phyloP scores from a whole-genome alignment of 2,113 vertebrate species.

The Varanus salvator region DNA sequence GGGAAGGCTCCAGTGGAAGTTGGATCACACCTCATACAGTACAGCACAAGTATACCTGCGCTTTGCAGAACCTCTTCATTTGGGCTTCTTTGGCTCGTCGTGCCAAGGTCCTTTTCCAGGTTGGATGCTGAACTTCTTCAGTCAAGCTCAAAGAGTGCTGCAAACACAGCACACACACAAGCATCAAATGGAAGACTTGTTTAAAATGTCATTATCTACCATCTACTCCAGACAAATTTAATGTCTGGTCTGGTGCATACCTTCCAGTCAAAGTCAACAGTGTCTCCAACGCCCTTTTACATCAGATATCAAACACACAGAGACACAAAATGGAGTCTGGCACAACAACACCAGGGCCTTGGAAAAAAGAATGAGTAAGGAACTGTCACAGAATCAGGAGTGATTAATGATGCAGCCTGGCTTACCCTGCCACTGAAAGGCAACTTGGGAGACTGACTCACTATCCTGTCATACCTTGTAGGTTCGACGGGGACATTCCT shows the following conservation, averaged over 20 bases:
- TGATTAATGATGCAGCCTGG: neutral
- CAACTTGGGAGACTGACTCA: neutral
- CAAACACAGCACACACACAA: fast-evolving
- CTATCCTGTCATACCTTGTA: neutral
- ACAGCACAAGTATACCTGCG: slow-evolving; percentile 80
- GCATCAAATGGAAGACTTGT: neutral
- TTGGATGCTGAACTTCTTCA: slow-evolving; percentile 77
- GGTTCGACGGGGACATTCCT: neutral
- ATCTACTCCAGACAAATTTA: neutral
- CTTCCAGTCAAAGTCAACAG: neutral
- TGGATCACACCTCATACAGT: neutral
- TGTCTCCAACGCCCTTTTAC: neutral
- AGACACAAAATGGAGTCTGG: neutral
- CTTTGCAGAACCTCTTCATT: slow-evolving; percentile 86
- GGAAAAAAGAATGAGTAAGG: neutral
- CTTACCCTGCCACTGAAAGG: neutral
- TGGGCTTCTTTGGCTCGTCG: slow-evolving; percentile 84
- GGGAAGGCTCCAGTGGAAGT: too few species aligned
- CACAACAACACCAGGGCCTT: neutral
- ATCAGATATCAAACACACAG: neutral
- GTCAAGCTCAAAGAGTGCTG: slow-evolving; percentile 57
- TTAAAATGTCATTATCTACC: neutral
- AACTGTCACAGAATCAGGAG: neutral
- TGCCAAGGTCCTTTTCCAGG: slow-evolving; percentile 82
- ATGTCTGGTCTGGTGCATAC: neutral